Conservation (phyloP, 2,888 invertebrate genomes). For the Ctena decussata region DNA sequence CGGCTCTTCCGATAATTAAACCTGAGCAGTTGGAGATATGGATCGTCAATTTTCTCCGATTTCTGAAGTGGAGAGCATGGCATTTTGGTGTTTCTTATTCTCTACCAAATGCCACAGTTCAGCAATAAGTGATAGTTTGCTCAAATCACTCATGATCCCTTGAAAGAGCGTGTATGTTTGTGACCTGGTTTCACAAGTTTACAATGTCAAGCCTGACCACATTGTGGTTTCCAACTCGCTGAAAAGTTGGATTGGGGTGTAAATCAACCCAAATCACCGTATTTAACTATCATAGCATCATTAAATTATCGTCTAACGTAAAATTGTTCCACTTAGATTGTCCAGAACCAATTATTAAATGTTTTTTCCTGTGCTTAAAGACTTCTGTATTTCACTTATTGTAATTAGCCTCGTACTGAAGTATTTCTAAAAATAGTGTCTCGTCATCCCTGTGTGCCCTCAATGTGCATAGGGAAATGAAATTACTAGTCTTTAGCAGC, state of each 20-base stretch:
- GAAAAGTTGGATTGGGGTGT: neutral
- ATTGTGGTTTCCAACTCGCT: too few relatives aligned
- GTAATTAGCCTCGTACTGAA: neutral
- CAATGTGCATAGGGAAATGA: neutral
- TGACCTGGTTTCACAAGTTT: neutral
- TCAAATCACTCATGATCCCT: neutral
- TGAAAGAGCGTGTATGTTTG: neutral
- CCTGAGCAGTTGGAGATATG: too few relatives aligned
- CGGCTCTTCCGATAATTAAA: too few relatives aligned
- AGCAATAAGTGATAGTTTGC: neutral
- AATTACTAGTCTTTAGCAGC: too few relatives aligned
- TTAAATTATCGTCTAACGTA: neutral
- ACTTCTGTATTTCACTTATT: neutral
- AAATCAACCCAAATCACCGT: neutral
- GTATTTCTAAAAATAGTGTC: neutral
- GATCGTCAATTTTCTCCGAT: too few relatives aligned
- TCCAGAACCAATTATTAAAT: neutral
- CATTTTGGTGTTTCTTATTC: neutral
- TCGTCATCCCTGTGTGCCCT: neutral
- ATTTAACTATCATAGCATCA: neutral
- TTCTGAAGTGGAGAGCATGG: too few relatives aligned
- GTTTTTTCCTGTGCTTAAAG: neutral
- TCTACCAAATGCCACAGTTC: neutral
- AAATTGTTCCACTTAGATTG: neutral
- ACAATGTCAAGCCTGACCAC: neutral